Evolutionary conservation across 2,888 invertebrate genomes (phyloP), one percentile per base, ranked within the genome.

Genomic region (Sussaba pulchella): DNA sequence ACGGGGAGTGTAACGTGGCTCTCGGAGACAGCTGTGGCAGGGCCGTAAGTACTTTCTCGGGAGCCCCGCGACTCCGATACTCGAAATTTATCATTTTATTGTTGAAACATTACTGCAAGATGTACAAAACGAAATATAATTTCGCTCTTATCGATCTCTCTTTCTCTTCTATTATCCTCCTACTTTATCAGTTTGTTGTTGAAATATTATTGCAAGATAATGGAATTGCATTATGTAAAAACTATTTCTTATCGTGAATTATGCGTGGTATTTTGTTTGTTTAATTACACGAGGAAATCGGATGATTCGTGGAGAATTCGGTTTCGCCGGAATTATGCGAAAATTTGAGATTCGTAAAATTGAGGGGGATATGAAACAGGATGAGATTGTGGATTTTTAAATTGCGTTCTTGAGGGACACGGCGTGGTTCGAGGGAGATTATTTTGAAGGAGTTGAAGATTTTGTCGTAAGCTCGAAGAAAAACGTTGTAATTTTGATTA

Each of bases 1-100:
- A 88, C 87, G 78, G 77, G 79, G 84, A 84, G 85, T 85, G 89
- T 89, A 89, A 90, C 88, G 88, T 88, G 85, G 89, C 91, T 78
- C 74, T 74, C 89, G 88, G 90, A 90, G 90, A 91, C 92, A 92
- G 92, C 92, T 91, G 92, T 89, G 86, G 82, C 92, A 92, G 90
- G 89, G 82, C 77, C 89, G 92, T 91, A 84, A 71, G 71, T 50
- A 76, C 54, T 57, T 14, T 19, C 2, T n/a, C 45, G 9, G 52
- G 21, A 19, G 26, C 67, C 61, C 36, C 10, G n/a, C 9, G 24
- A 19, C 52, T 14, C 63, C 17, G 14, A 9, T 24, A 5, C 31
- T 21, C 31, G 5, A 52, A 5, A 52, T 8, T 26, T 69, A n/a
- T 0, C 10, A 12, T 54, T 52, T 36, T 67, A 12, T 19, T 9